A percentile compares a stretch with the other conserved stretches of the same genome.
Conservation (phyloP, 2,113 vertebrate species). For the Scatophagus argus region DNA sequence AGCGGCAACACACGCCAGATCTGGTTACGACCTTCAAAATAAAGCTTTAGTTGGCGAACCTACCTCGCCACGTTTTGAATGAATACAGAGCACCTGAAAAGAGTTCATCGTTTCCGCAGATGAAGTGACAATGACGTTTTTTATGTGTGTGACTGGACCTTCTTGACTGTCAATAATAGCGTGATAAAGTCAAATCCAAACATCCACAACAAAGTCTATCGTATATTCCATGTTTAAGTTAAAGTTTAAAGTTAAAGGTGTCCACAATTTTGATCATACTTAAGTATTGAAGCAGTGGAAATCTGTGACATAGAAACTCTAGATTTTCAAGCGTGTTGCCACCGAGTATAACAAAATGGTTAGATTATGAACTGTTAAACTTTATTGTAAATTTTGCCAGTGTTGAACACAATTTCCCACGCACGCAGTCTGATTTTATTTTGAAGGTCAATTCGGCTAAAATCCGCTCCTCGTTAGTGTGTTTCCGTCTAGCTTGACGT, state of each 20-base stretch:
- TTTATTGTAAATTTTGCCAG: neutral
- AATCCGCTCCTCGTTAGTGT: neutral
- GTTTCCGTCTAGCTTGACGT: neutral
- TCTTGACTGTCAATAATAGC: neutral
- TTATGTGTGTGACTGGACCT: no score
- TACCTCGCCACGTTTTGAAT: neutral
- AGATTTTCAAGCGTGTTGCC: neutral
- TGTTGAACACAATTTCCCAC: neutral
- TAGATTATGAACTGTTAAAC: no score
- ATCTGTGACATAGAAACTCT: neutral
- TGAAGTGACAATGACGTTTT: no score
- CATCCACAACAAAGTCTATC: neutral
- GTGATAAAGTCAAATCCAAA: neutral
- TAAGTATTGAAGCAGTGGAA: neutral
- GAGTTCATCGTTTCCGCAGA: no score
- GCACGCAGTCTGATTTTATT: slow-evolving; percentile 32
- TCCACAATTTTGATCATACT: neutral
- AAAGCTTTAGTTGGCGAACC: neutral
- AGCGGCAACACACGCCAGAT: neutral
- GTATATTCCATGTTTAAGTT: neutral
- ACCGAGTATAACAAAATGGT: neutral
- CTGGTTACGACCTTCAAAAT: slow-evolving; percentile 39
- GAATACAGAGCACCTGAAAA: neutral
- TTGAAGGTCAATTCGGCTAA: neutral
- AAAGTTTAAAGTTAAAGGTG: no score